These are phyloP conservation scores for Nothocercus nigrocapillus DNA, from an alignment of 2,113 vertebrate genomes.

Conservation along the genomic window DNA sequence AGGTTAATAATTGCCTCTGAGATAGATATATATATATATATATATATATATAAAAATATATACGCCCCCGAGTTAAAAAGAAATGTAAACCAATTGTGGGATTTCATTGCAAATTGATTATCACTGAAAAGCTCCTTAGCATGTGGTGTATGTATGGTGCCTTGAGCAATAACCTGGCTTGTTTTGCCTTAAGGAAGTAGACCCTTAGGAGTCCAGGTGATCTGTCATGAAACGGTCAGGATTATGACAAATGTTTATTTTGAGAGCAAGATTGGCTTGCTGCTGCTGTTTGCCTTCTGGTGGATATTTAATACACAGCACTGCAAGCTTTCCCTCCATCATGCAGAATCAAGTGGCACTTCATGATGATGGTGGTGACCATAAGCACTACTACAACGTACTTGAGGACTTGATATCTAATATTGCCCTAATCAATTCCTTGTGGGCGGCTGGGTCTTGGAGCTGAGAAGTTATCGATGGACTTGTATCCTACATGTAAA, in stretches of 20 bases:
- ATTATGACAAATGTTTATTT: neutral
- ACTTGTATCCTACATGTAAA: neutral
- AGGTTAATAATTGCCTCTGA: too few species aligned
- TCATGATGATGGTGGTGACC: neutral
- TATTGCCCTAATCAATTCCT: neutral
- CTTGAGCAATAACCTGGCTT: neutral
- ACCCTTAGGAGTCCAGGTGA: neutral
- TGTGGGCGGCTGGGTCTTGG: neutral
- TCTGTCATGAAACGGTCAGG: neutral
- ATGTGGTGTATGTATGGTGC: neutral
- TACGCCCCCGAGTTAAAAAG: neutral
- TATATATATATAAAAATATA: too few species aligned
- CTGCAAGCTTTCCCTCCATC: neutral
- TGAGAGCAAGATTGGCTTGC: neutral
- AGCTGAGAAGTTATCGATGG: neutral
- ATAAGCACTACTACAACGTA: neutral
- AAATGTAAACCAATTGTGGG: neutral
- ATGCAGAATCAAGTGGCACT: neutral
- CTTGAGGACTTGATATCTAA: neutral
- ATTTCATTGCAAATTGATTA: neutral
- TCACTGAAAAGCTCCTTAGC: neutral
- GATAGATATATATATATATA: too few species aligned
- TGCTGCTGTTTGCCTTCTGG: neutral
- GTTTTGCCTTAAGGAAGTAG: neutral
- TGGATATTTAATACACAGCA: neutral